Evolutionary conservation across 2,888 invertebrate species (phyloP).

Genomic region (Microctonus brassicae): DNA sequence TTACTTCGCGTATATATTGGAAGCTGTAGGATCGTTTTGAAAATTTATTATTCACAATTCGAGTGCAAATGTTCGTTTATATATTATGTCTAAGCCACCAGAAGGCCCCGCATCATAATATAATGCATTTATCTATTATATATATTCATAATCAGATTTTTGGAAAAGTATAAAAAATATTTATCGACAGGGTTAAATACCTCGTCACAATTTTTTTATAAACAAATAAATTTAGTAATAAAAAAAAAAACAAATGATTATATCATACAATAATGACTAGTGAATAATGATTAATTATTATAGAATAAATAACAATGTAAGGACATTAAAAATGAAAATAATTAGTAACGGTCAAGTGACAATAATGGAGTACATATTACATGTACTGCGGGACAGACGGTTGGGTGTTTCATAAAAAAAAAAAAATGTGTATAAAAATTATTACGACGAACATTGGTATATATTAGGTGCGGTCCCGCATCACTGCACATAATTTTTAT

Average conservation of each 20-base stretch:
- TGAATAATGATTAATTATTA: neutral
- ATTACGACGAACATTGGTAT: neutral
- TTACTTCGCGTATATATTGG: conserved; percentile 10
- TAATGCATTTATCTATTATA: conserved; percentile 15
- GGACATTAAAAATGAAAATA: conserved; percentile 1
- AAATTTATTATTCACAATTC: conserved; percentile 13
- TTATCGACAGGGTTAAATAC: neutral
- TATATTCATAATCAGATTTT: conserved; percentile 19
- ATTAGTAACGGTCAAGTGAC: conserved; percentile 31
- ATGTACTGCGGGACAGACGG: neutral
- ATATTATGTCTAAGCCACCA: neutral
- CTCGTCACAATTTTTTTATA: neutral
- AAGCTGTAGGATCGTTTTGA: neutral
- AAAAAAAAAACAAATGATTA: neutral
- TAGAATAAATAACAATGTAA: neutral
- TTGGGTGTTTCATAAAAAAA: conserved; percentile 16
- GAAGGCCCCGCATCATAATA: conserved; percentile 26
- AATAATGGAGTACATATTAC: conserved; percentile 19
- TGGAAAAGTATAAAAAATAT: neutral
- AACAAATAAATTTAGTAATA: too few species aligned
- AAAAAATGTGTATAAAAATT: conserved; percentile 1
- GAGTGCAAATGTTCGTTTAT: conserved; percentile 1
- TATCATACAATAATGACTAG: neutral
- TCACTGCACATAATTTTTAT: neutral
- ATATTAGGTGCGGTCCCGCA: conserved; percentile 12